Evolutionary conservation across 2,888 invertebrate genomes (phyloP).

Genomic region (Abscondita cerata): DNA sequence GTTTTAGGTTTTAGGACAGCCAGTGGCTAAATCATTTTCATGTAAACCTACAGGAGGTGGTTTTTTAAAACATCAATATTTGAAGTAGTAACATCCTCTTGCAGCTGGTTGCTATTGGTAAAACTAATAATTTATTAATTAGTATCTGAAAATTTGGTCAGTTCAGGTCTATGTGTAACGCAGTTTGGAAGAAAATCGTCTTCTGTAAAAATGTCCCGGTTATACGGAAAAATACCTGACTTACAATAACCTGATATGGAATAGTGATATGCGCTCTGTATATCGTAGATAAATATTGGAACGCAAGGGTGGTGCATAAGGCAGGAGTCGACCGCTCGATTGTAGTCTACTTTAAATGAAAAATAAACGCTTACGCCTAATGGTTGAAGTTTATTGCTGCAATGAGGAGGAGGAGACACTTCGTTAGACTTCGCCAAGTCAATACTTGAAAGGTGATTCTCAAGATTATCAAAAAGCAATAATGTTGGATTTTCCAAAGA

Average conservation of each 20-base stretch:
- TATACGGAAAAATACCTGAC: neutral
- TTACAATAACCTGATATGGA: neutral
- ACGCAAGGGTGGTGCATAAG: neutral
- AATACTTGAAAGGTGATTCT: neutral
- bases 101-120: neutral
- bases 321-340: neutral
- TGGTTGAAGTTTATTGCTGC: neutral
- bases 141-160: neutral
- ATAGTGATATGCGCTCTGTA: neutral
- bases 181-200: neutral
- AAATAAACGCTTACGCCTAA: neutral
- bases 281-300: neutral
- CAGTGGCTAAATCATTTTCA: neutral
- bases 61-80: neutral
- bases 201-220: neutral
- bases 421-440: neutral
- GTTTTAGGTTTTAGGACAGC: too few relatives aligned
- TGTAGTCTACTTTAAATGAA: neutral
- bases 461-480: neutral
- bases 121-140: neutral
- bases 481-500: slow-evolving; percentile 2
- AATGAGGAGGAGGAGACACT: neutral
- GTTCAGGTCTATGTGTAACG: neutral
- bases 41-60: neutral
- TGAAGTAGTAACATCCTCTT: neutral